Base-by-base conservation (phyloP, 2,113 vertebrate species). In the Cavia aperea region DNA sequence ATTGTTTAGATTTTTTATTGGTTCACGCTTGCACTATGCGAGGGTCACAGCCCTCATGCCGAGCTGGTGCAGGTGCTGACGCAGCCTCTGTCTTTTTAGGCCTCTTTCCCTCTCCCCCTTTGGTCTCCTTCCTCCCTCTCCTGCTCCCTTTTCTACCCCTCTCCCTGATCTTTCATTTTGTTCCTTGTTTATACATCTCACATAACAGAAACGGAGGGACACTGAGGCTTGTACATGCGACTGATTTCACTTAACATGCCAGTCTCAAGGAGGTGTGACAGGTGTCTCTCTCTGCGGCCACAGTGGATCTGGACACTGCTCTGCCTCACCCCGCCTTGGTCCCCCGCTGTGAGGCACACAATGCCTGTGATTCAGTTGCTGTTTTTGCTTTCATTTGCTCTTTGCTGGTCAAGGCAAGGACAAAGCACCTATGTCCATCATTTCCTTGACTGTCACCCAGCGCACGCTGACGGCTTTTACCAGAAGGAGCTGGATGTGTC, bases 41-140 rank as follows among this genome's bases (percentile, higher is more conserved):
- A 21, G 7, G 68, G 7, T n/a, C 16, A 4, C 68, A 70, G 19
- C 36, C 19, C 39, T 21, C 2, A 21, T 2, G 21, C 16, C 21
- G 9, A 24, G 70, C 10, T 23, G 70, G 39, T 4, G 9, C n/a
- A 2, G 7, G n/a, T 10, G 12, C 70, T 2, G 1, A 23, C n/a
- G 11, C 70, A 73, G 3, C 39, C 39, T 24, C 10, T 11, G 10
- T 39, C n/a, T 18, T 19, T 16, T n/a, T 3, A 8, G 19, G 36
- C 9, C 31, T 13, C 8, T 36, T 36, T 6, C 7, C 19, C 70
- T 39, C 16, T 15, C 19, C 16, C n/a, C n/a, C 70, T 21, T 6
- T 19, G 2, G 1, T 33, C 63, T 33, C 63, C 29, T 65, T 29
- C 29, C 4, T 33, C 70, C 36, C 8, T 13, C 70, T 12, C 70